Base-by-base conservation (phyloP, 2,888 invertebrate genomes). In the Orchesella flavescens region DNA sequence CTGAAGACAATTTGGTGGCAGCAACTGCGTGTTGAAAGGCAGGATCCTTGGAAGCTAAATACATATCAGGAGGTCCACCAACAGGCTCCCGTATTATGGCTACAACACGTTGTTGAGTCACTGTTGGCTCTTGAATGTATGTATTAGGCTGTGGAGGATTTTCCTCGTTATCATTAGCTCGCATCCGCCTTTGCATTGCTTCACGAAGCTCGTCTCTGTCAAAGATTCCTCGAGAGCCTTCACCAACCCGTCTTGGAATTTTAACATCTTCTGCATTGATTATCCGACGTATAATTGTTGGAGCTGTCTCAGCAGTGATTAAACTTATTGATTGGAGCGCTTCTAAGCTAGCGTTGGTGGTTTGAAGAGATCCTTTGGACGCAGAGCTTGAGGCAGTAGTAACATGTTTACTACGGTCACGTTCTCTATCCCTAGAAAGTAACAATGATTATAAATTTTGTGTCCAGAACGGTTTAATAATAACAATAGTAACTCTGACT, bases 131-230 rank as follows among this genome's bases (percentile, higher is more conserved):
- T 71, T 75, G 69, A 46, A 81, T 69, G 1, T 78, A 73, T 17
- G 59, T 49, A 24, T 81, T 80, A 0, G 86, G 73, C 44, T 77
- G 84, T 12, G 83, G 77, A 13, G 85, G 85, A 69, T 84, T 83
- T 13, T 86, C 86, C 63, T 88, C 87, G 55, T 87, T 86, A 46
- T 86, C 85, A 44, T 85, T 86, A 1, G 83, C 57, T 21, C 84
- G 66, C 82, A 86, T 87, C 53, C 88, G 43, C n/a, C 85, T 73
- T 5, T 55, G 19, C 77, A 88, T 86, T 5, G 86, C 78, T 59
- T 88, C 88, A 12, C 85, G 74, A 13, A 88, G 78, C 65, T 88
- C 88, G 10, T 84, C 86, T 21, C 88, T 71, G n/a, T 87, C 88
- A 82, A 88, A 88, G 46, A 88, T 87, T 17, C 87, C 86, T 17